phyloP scores from a whole-genome alignment of 2,797 vertebrate species.

The Prionace glauca region DNA sequence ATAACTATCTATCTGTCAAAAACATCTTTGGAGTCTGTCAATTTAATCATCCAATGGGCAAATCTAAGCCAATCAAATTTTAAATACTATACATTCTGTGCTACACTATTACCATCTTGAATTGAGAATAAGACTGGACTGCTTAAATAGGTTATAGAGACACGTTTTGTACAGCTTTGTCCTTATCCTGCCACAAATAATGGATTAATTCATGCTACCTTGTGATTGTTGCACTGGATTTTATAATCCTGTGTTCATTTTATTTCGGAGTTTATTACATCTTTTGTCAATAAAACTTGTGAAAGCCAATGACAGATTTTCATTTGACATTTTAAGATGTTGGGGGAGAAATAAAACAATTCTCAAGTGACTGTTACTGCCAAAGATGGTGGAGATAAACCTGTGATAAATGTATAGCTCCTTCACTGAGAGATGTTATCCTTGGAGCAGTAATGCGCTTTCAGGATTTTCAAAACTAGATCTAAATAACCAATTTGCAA shows the following conservation, averaged over 20 bases:
- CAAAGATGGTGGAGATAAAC: neutral
- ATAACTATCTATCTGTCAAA: constrained; percentile 6
- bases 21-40: neutral
- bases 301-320: neutral
- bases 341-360: neutral
- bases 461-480: neutral
- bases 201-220: neutral
- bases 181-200: neutral
- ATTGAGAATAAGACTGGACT: neutral
- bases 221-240: neutral
- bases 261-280: neutral
- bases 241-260: neutral
- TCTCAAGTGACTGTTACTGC: neutral
- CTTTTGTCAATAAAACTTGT: neutral
- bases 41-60: neutral
- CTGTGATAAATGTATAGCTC: neutral
- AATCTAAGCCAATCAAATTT: neutral
- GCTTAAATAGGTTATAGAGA: neutral
- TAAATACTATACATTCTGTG: neutral
- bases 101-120: neutral
- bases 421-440: neutral
- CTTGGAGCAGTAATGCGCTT: neutral
- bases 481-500: neutral
- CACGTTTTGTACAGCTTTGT: neutral
- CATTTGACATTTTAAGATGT: neutral